Percentiles rank a stretch among this genome's conserved stretches.
Conservation (phyloP, 2,797 vertebrate genomes). For the Lacerta viridis region DNA sequence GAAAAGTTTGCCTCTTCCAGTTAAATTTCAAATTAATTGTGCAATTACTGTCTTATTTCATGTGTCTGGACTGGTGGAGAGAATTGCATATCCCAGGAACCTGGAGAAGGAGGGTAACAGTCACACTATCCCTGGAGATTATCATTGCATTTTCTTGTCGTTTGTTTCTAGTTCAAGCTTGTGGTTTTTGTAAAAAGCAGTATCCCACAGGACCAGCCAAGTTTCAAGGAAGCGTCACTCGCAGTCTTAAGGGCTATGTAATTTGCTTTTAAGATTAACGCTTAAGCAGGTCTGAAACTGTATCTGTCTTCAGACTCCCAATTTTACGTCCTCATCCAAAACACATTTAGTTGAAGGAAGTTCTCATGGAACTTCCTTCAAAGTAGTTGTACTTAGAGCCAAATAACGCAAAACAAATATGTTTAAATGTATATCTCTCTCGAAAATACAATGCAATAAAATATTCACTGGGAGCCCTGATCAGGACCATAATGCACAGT, state of each 20-base stretch:
- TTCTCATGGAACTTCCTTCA: neutral
- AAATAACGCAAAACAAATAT: neutral
- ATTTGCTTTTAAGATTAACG: conserved; percentile 6
- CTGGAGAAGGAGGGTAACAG: neutral
- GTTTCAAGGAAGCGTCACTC: neutral
- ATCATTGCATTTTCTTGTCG: neutral
- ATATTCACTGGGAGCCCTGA: neutral
- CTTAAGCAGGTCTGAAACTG: neutral
- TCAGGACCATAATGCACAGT: neutral
- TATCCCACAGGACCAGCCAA: neutral
- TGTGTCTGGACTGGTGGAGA: neutral
- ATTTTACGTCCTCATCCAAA: conserved; percentile 1
- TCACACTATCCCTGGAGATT: conserved; percentile 8
- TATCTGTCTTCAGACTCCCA: neutral
- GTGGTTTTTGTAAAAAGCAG: conserved; percentile 21
- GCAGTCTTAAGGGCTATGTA: neutral
- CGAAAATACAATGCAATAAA: neutral
- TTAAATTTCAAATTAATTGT: neutral
- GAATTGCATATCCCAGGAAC: conserved; percentile 1
- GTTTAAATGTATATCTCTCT: neutral
- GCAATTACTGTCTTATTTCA: neutral
- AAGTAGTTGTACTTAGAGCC: neutral
- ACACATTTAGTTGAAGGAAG: neutral
- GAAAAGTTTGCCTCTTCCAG: neutral
- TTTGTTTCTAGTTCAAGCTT: neutral